Conservation (phyloP, 2,113 vertebrate species). For the Etheostoma cragini region DNA sequence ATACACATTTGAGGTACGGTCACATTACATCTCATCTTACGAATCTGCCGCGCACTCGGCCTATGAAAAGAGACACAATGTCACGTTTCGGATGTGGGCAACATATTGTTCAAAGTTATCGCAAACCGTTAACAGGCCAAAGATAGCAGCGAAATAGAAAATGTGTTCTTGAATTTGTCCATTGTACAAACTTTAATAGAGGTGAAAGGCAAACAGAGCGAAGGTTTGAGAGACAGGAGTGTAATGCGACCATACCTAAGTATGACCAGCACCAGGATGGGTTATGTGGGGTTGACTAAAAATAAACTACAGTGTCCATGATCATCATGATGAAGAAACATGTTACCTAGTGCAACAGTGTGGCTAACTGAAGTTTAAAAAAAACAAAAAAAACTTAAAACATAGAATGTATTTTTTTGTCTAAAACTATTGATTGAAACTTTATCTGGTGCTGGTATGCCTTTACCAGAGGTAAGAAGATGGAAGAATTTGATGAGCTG, state of each 20-base stretch:
- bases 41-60: too few species aligned
- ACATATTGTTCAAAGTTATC: not conserved
- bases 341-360: not conserved
- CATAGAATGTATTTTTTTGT: not conserved
- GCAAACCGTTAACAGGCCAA: not conserved
- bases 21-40: not conserved
- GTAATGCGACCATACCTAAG: not conserved
- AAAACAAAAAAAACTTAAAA: too few species aligned
- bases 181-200: not conserved
- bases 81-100: not conserved
- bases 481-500: slow-evolving; percentile 16
- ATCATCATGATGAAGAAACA: not conserved
- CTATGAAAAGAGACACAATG: not conserved
- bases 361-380: not conserved
- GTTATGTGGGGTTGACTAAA: not conserved
- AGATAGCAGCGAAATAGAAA: not conserved
- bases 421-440: not conserved
- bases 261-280: not conserved
- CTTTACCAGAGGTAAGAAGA: not conserved
- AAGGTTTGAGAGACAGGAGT: not conserved
- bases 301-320: slow-evolving; percentile 8
- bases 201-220: not conserved
- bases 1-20: not conserved
- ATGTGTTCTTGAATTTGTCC: not conserved
- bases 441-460: slow-evolving; percentile 14